Evolutionary conservation across 2,888 invertebrate species (phyloP), one percentile per base, ranked within the genome.

Genomic region (Pantelozetes paolii): DNA sequence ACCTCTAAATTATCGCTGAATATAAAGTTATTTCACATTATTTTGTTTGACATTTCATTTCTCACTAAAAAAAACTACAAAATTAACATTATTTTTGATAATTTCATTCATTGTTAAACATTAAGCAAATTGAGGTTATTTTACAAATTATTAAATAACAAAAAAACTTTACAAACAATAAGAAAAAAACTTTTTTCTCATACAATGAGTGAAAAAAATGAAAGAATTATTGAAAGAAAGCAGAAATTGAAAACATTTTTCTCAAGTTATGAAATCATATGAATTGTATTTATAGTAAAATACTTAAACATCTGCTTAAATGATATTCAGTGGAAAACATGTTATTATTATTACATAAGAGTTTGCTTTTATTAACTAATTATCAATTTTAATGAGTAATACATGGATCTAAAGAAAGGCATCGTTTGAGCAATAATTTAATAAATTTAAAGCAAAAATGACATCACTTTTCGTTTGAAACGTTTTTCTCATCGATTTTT

Each of bases 261-360:
- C 45, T 45, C 45, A 45, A 15, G 2, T 45, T 45, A 18, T 45
- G 45, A 11, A 45, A 45, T 45, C 11, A 45, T 2, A 45, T 45
- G 2, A 13, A 45, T 15, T 18, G 15, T 45, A 45, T 45, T 45
- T 45, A 45, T 45, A 45, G 45, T 15, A 45, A 36, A 15, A 45
- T 15, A 45, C 6, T 36, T 36, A 45, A 45, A 45, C 45, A 45
- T 45, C 45, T 45, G 45, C 45, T 45, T 45, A 45, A 13, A 15
- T 45, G 45, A 45, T 45, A 45, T 45, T 6, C 45, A 45, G 15
- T 45, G 11, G n/a, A 45, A 54, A 54, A 54, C 54, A 23, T 54
- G 54, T 54, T 15, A 54, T 54, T 54, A 54, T 18, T 54, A 54
- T 54, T 54, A 54, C 54, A 54, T 54, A 54, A 54, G 23, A 13